Conservation (phyloP, 2,797 vertebrate species). For the Rhadinocentrus ornatus region DNA sequence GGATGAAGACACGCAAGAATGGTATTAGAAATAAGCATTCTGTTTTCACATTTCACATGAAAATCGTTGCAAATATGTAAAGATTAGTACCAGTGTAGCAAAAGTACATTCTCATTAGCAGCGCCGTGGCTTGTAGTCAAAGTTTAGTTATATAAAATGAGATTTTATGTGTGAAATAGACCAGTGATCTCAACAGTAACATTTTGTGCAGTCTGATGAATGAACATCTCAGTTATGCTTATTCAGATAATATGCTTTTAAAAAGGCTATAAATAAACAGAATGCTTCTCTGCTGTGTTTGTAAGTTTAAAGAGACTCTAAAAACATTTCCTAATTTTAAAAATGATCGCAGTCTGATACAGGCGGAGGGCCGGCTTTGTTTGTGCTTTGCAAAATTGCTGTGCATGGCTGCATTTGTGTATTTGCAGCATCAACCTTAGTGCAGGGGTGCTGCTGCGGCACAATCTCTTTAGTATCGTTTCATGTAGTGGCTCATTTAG, state of each 20-base stretch:
- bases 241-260: conserved; percentile 30
- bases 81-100: neutral
- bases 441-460: neutral
- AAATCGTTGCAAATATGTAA: neutral
- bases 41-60: neutral
- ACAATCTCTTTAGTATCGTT: neutral
- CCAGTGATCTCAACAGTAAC: neutral
- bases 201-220: conserved; percentile 36
- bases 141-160: neutral
- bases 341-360: conserved; percentile 1
- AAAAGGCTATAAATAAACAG: conserved; percentile 21
- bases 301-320: conserved; percentile 17
- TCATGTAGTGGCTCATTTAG: neutral
- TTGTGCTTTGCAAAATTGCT: neutral
- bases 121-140: neutral
- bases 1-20: neutral
- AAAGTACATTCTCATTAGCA: neutral
- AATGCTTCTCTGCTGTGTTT: conserved; percentile 5
- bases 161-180: neutral
- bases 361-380: conserved; percentile 2
- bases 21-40: neutral
- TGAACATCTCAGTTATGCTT: conserved; percentile 12
- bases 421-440: neutral
- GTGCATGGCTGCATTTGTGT: neutral
- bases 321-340: conserved; percentile 30